Base-by-base conservation (phyloP, 2,888 invertebrate species). In the Pristionchus mayeri region DNA sequence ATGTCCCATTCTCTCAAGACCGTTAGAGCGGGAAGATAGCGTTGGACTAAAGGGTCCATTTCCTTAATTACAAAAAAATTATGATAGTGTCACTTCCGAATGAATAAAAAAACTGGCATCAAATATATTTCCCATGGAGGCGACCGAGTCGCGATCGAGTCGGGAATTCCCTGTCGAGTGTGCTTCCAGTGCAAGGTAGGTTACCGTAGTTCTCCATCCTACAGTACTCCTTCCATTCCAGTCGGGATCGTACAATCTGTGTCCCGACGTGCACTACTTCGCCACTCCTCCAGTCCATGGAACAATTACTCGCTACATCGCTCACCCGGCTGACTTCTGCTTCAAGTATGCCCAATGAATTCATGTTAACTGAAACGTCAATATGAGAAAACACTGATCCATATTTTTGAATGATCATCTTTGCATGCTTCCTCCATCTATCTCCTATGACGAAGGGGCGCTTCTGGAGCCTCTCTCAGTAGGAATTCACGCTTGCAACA, bases 221-320 rank as follows among this genome's bases (percentile, higher is more conserved):
- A 71, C 24, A 9, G 71, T 71, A 16, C 6, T 11, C 71, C n/a
- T 44, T 6, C 44, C 44, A 6, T 44, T 44, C 44, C 83, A 88
- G 86, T 87, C 94, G 85, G 98, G 98, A 60, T 94, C 95, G 86
- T 98, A 98, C 94, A 97, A 98, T 94, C 95, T 98, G 71, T 98
- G 98, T 90, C 95, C 95, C 0, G 96, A 96, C 84, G 96, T 98
- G 93, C 92, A 94, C 84, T 98, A 98, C 94, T 97, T 97, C 93
- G 98, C 98, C 24, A 98, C 98, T 0, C 98, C 98, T 0, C 98
- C 98, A 0, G 94, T 95, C 84, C 95, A 98, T 94, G 98, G 98
- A 84, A 97, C 96, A 93, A 94, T 98, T 40, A 95, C 95, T 76
- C 95, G 96, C 91, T 98, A 95, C 93, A 97, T 97, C 93, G 95